Percentiles rank a stretch among this genome's conserved stretches.
These are phyloP conservation scores for Panopea generosa DNA, from an alignment of 2,888 invertebrate genomes.

Conservation along the genomic window DNA sequence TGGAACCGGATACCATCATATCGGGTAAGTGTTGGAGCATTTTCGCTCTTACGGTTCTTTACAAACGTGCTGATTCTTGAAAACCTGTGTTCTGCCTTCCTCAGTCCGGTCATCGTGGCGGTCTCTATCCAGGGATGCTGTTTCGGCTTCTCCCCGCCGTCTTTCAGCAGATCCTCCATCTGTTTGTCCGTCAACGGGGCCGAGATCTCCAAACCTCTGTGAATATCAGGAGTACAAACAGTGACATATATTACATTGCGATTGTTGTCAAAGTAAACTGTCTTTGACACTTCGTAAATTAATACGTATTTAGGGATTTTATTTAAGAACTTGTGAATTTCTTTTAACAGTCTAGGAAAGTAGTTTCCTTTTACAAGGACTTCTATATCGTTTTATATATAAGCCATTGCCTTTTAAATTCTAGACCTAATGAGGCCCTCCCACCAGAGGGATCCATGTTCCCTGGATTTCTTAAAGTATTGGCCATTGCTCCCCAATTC, in stretches of 20 bases:
- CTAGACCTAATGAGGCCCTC: no score
- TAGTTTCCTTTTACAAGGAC: no score
- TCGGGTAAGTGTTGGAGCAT: slow-evolving; percentile 47
- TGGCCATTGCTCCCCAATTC: no score
- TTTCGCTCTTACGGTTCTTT: slow-evolving; percentile 30
- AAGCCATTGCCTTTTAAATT: no score
- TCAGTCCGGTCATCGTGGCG: slow-evolving; percentile 23
- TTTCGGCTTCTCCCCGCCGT: background rate
- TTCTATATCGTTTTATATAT: no score
- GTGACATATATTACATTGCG: background rate
- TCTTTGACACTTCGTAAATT: background rate
- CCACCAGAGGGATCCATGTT: no score
- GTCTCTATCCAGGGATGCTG: slow-evolving; percentile 46
- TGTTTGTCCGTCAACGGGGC: slow-evolving; percentile 49
- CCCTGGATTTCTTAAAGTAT: no score
- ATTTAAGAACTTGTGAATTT: no score
- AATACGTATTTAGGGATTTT: no score
- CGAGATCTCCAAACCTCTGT: slow-evolving; percentile 57
- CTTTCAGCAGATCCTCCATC: slow-evolving; percentile 35
- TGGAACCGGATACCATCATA: slow-evolving; percentile 62
- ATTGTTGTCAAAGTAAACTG: background rate
- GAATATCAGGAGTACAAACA: slow-evolving; percentile 11
- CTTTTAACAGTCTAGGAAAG: no score
- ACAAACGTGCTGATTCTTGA: slow-evolving; percentile 40
- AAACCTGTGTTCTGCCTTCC: slow-evolving; percentile 44